A percentile compares a stretch with the other conserved stretches of the same genome.
Conservation (phyloP, 2,888 invertebrate species). For the Teinopalpus imperialis region DNA sequence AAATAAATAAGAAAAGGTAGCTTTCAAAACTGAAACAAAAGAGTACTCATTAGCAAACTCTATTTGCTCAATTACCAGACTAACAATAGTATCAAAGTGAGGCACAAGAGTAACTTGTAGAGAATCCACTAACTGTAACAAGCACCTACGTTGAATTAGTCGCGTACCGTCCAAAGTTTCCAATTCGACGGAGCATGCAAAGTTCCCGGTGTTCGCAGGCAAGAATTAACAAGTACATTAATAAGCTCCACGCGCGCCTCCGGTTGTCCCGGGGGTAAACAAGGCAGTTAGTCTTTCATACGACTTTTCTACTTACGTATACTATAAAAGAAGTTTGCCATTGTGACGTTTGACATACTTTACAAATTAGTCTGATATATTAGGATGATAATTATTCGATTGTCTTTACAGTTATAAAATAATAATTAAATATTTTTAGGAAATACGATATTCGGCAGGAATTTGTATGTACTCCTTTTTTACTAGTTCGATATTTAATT, state of each 20-base stretch:
- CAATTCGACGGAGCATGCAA: constrained; percentile 25
- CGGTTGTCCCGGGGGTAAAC: constrained; percentile 33
- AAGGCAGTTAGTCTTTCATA: constrained; percentile 28
- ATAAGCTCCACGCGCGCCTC: constrained; percentile 31
- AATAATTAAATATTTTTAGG: too few species aligned
- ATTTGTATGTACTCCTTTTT: too few species aligned
- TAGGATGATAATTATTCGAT: too few species aligned
- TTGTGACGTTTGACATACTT: constrained; percentile 4
- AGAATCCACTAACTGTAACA: constrained; percentile 20
- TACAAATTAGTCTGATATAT: not conserved
- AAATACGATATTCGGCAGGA: too few species aligned
- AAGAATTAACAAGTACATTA: constrained; percentile 47
- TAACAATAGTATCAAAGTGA: constrained; percentile 1
- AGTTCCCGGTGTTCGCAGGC: constrained; percentile 31
- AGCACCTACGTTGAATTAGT: constrained; percentile 24
- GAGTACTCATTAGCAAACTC: too few species aligned
- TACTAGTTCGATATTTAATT: too few species aligned
- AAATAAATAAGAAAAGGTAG: too few species aligned
- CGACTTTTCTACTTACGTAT: constrained; percentile 9
- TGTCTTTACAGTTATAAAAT: too few species aligned
- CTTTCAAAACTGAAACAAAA: too few species aligned
- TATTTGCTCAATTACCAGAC: not conserved
- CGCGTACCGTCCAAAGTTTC: constrained; percentile 22
- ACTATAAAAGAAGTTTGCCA: not conserved
- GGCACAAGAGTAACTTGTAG: constrained; percentile 3